Base-by-base conservation (phyloP, 2,113 vertebrate genomes). In the Leuciscus idus region DNA sequence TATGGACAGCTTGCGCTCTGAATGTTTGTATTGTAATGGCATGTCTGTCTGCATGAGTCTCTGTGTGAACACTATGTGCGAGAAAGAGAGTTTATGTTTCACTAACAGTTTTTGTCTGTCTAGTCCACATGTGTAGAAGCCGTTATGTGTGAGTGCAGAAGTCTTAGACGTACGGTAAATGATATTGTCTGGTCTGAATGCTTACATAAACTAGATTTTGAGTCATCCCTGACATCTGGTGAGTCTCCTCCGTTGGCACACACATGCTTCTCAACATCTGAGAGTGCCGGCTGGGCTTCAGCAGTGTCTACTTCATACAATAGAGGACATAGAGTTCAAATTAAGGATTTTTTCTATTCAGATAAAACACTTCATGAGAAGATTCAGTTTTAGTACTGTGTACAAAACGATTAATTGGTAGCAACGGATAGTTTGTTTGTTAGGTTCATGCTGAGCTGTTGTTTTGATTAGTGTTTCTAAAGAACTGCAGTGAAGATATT, bases 101-200 rank as follows among this genome's bases (percentile, higher is more conserved):
- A 26, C 39, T 12, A 73, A 68, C 15, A 68, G 19, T 26, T 74
- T 74, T 26, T 83, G 81, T 81, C 79, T 66, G 61, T 82, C 62
- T 82, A 26, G 39, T 52, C 61, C 43, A 52, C 62, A 66, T 81
- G 81, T 83, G 79, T 66, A 30, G 79, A 66, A 81, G 39, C n/a
- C 39, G 17, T 81, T 30, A 59, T 26, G 36, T n/a, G 36, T 43
- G 78, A 62, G 23, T 81, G 46, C 46, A 55, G 46, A 6, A 1
- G 19, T 55, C 50, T 78, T 55, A 30, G 50, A 23, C 17, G 19
- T 23, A 57, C 8, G 4, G 52, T 13, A 82, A 50, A 68, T 55
- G 15, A 70, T 83, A 52, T 83, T 70, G 81, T 83, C 64, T 83
- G 19, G 81, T 70, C 62, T 83, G 17, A 36, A 48, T 33, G 62